These are phyloP conservation scores for Platygyra sinensis DNA, from an alignment of 64 coral and sea anemone species.

Conservation along the genomic window DNA sequence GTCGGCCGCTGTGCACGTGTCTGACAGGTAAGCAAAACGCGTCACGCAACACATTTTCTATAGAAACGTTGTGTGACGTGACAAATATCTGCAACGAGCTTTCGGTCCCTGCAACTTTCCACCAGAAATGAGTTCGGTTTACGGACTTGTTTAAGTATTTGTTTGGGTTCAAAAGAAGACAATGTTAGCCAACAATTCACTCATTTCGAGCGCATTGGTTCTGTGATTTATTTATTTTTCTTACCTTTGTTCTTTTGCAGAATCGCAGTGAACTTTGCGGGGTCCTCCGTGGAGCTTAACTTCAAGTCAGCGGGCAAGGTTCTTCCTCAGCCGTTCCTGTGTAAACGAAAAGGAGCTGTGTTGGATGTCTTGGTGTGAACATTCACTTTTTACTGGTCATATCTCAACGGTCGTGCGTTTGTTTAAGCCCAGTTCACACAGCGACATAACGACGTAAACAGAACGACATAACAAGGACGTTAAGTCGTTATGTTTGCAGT, in stretches of 20 bases:
- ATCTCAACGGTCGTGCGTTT: no score
- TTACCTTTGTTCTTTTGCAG: slow-evolving; percentile 12
- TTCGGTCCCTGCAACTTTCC: no score
- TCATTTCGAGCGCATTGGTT: neutral
- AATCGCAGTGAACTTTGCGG: slow-evolving; percentile 54
- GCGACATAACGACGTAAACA: no score
- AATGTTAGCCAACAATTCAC: no score
- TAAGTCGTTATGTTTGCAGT: no score
- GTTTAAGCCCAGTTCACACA: no score
- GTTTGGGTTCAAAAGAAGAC: no score
- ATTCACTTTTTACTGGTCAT: neutral
- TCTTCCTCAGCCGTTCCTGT: slow-evolving; percentile 42
- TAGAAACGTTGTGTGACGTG: no score
- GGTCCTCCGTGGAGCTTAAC: slow-evolving; percentile 22
- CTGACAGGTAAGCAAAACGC: slow-evolving; percentile 56
- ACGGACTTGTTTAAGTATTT: no score
- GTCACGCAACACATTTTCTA: neutral
- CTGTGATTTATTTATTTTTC: neutral
- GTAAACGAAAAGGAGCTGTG: slow-evolving; percentile 52
- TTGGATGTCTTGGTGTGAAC: slow-evolving; percentile 43
- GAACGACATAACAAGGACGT: no score
- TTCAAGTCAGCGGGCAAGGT: slow-evolving; percentile 31
- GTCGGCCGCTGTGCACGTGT: slow-evolving; percentile 64
- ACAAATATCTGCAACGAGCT: no score
- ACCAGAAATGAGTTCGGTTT: no score